A percentile compares a stretch with the other conserved stretches of the same genome.
Evolutionary conservation across 2,888 invertebrate species (phyloP).

Genomic region (Leucophora obtusa): DNA sequence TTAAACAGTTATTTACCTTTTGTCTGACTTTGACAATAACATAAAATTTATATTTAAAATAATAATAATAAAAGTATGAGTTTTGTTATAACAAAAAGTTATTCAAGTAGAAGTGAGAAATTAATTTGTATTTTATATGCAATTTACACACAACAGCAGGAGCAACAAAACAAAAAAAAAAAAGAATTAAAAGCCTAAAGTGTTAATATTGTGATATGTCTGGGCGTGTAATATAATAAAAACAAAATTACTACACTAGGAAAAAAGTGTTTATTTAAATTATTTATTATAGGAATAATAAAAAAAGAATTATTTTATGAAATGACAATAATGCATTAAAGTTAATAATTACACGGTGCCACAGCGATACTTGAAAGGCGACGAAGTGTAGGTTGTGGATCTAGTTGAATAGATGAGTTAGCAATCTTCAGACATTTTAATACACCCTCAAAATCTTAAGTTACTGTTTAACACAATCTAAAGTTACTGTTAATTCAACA

Average conservation of each 20-base stretch:
- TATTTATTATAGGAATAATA: slow-evolving; percentile 31
- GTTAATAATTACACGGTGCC: too few species aligned
- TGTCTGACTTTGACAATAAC: slow-evolving; percentile 64
- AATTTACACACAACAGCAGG: slow-evolving; percentile 25
- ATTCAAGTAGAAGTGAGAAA: slow-evolving; percentile 62
- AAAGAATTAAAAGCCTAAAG: slow-evolving; percentile 40
- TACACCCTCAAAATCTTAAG: too few species aligned
- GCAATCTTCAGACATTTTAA: too few species aligned
- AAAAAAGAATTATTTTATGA: not conserved
- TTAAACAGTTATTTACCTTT: slow-evolving; percentile 66
- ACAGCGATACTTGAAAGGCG: too few species aligned
- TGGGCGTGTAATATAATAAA: slow-evolving; percentile 19
- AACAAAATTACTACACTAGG: slow-evolving; percentile 23
- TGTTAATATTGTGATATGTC: slow-evolving; percentile 27
- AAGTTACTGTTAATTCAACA: too few species aligned
- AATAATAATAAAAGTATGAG: slow-evolving; percentile 34
- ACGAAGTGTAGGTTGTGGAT: too few species aligned
- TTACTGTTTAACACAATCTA: too few species aligned
- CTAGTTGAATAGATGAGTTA: too few species aligned
- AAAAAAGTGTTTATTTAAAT: slow-evolving; percentile 49
- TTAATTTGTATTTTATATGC: slow-evolving; percentile 63
- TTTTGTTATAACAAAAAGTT: slow-evolving; percentile 17
- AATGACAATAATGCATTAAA: not conserved
- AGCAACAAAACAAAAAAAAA: slow-evolving; percentile 11
- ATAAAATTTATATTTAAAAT: slow-evolving; percentile 10